Conservation (phyloP, 2,888 invertebrate genomes). For the Epistrophe eligans region DNA sequence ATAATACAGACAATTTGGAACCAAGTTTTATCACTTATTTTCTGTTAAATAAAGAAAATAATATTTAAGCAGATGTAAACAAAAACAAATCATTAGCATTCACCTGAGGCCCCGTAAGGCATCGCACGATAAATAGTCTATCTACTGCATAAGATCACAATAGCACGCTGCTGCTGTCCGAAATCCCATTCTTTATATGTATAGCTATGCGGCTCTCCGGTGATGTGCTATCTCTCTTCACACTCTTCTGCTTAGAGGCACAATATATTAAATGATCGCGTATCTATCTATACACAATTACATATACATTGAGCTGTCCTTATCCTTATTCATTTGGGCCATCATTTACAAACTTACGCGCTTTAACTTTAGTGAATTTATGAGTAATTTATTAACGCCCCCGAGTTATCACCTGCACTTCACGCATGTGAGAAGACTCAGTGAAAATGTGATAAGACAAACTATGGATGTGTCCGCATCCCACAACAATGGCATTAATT, state of each 20-base stretch:
- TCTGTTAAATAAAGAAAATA: conserved; percentile 10
- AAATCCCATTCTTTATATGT: conserved; percentile 59
- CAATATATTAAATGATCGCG: conserved; percentile 63
- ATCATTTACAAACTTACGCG: conserved; percentile 54
- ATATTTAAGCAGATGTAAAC: conserved; percentile 75
- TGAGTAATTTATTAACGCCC: conserved; percentile 77
- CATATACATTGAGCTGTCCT: conserved; percentile 31
- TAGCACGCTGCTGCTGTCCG: conserved; percentile 47
- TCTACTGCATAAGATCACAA: conserved; percentile 59
- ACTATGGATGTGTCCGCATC: conserved; percentile 38
- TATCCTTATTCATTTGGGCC: conserved; percentile 65
- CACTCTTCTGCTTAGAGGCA: conserved; percentile 54
- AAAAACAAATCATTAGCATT: conserved; percentile 75
- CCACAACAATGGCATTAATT: conserved; percentile 69
- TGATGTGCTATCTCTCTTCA: conserved; percentile 19
- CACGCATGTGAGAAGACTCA: conserved; percentile 67
- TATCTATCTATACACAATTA: background rate
- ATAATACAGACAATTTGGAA: conserved; percentile 35
- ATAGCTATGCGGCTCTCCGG: background rate
- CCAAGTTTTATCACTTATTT: conserved; percentile 42
- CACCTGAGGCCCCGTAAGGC: conserved; percentile 71
- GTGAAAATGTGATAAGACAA: conserved; percentile 55
- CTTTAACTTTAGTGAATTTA: conserved; percentile 73
- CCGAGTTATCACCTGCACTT: conserved; percentile 75
- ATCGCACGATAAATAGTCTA: conserved; percentile 41